Evolutionary conservation across 2,888 invertebrate genomes (phyloP).

Genomic region (Hirtodrosophila cameraria): DNA sequence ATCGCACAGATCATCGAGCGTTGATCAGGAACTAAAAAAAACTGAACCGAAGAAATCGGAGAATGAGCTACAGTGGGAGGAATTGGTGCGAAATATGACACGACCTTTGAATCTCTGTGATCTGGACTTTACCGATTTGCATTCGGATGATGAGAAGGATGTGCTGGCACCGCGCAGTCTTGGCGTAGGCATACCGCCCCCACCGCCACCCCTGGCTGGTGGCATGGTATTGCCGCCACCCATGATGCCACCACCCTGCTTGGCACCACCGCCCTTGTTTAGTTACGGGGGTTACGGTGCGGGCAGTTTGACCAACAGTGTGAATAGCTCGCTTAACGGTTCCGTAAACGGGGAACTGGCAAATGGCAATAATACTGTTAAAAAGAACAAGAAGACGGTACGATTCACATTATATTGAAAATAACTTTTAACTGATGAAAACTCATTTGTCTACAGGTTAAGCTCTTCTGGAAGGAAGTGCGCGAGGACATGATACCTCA

Average conservation of each 20-base stretch:
- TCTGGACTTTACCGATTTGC: slow-evolving; percentile 97
- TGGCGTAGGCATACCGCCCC: slow-evolving; percentile 89
- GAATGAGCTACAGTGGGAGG: slow-evolving; percentile 98
- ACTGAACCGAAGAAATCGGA: slow-evolving; percentile 93
- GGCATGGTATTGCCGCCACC: slow-evolving; percentile 85
- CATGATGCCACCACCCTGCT: slow-evolving; percentile 81
- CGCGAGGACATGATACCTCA: slow-evolving; percentile 87
- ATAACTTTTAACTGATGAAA: no score
- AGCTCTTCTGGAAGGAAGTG: slow-evolving; percentile 98
- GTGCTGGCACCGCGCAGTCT: slow-evolving; percentile 88
- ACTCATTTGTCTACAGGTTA: slow-evolving; percentile 83
- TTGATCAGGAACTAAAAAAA: slow-evolving; percentile 89
- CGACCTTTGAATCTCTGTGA: slow-evolving; percentile 94
- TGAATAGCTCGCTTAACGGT: slow-evolving; percentile 81
- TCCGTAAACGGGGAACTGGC: slow-evolving; percentile 81
- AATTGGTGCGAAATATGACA: slow-evolving; percentile 90
- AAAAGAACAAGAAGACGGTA: slow-evolving; percentile 97
- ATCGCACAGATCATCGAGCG: slow-evolving; percentile 87
- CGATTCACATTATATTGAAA: no score
- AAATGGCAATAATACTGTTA: slow-evolving; percentile 85
- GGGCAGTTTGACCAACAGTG: slow-evolving; percentile 79
- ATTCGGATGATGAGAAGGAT: slow-evolving; percentile 94
- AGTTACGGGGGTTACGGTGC: slow-evolving; percentile 79
- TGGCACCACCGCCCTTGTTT: slow-evolving; percentile 85
- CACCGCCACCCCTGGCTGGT: slow-evolving; percentile 89